Evolutionary conservation across 2,797 vertebrate species (phyloP).

Genomic region (Bovichtus diacanthus): DNA sequence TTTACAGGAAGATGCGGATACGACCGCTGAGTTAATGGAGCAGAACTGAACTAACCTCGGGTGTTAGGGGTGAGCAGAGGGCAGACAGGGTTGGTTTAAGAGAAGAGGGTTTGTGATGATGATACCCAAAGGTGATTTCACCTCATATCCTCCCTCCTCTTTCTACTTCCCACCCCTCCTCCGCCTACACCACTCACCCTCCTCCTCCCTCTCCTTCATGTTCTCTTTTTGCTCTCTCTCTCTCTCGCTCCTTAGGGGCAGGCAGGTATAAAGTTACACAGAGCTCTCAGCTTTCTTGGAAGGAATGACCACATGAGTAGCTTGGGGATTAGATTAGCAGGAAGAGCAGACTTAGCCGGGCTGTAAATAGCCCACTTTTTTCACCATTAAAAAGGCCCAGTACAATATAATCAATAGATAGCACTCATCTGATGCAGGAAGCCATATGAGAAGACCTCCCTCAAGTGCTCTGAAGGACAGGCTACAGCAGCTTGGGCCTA

Average conservation of each 20-base stretch:
- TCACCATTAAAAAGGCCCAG: slow-evolving; percentile 85
- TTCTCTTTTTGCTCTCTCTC: slow-evolving; percentile 59
- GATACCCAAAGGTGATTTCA: slow-evolving; percentile 84
- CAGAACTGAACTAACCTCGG: slow-evolving; percentile 79
- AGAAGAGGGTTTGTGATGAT: slow-evolving; percentile 71
- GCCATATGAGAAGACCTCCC: slow-evolving; percentile 84
- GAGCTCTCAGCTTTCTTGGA: slow-evolving; percentile 87
- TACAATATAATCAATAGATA: slow-evolving; percentile 87
- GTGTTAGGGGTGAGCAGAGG: slow-evolving; percentile 73
- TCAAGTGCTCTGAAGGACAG: slow-evolving; percentile 85
- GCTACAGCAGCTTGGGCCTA: slow-evolving; percentile 80
- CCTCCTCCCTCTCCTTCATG: slow-evolving; percentile 60
- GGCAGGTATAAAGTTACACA: slow-evolving; percentile 87
- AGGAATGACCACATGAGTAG: slow-evolving; percentile 88
- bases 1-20: slow-evolving; percentile 68
- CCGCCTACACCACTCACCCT: slow-evolving; percentile 35
- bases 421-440: slow-evolving; percentile 86
- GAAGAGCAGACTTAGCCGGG: slow-evolving; percentile 86
- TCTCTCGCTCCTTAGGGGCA: slow-evolving; percentile 79
- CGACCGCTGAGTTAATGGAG: slow-evolving; percentile 75
- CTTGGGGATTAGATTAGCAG: slow-evolving; percentile 89
- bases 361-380: slow-evolving; percentile 87
- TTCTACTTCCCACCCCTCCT: slow-evolving; percentile 35
- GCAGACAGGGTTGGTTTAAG: slow-evolving; percentile 76
- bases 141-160: slow-evolving; percentile 59